Conservation (phyloP, 2,888 invertebrate species). For the Drosophila putrida region DNA sequence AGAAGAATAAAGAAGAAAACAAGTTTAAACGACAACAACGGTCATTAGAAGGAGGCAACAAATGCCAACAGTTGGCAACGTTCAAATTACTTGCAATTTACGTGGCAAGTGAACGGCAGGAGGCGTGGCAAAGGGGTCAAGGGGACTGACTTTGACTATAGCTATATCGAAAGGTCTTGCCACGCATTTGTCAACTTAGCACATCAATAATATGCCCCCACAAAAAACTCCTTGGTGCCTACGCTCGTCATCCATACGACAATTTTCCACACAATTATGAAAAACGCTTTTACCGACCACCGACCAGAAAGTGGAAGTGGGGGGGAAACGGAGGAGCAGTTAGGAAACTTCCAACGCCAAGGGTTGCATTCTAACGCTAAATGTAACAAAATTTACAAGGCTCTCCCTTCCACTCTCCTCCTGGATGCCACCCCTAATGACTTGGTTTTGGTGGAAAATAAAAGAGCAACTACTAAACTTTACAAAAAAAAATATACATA, state of each 20-base stretch:
- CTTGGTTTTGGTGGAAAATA: conserved; percentile 21
- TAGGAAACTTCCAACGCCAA: neutral
- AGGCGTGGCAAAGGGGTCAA: neutral
- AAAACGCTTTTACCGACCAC: conserved; percentile 59
- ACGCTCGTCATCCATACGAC: conserved; percentile 11
- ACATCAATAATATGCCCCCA: conserved; percentile 63
- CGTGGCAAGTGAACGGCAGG: conserved; percentile 7
- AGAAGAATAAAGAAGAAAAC: neutral
- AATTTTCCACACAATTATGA: conserved; percentile 68
- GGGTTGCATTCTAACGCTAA: conserved; percentile 43
- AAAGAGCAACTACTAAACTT: conserved; percentile 35
- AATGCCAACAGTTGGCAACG: conserved; percentile 45
- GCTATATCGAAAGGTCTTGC: conserved; percentile 6
- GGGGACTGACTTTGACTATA: neutral
- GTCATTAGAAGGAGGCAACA: neutral
- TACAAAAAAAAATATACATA: conserved; percentile 1
- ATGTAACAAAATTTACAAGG: conserved; percentile 37
- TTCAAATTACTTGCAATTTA: conserved; percentile 63
- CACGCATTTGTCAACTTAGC: conserved; percentile 74
- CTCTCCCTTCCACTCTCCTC: neutral
- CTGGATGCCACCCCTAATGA: conserved; percentile 31
- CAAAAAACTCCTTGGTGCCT: neutral
- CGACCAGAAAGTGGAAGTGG: neutral
- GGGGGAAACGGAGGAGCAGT: neutral
- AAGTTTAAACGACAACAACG: neutral